phyloP scores from a whole-genome alignment of 2,888 invertebrate species.

The Lamproptera curius region DNA sequence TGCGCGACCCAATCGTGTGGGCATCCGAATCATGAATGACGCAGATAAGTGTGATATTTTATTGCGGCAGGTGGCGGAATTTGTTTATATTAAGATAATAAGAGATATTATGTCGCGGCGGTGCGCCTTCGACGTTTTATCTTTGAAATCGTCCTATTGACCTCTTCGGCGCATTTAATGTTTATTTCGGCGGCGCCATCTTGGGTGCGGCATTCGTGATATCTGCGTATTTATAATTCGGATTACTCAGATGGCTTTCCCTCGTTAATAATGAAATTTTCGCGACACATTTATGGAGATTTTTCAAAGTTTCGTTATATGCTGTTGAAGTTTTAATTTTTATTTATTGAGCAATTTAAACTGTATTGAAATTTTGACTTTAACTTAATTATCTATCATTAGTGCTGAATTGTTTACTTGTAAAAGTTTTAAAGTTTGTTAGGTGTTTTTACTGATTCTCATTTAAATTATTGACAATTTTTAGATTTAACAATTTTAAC shows the following conservation, averaged over 20 bases:
- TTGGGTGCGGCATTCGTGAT: slow-evolving; percentile 1
- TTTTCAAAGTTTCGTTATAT: too few relatives aligned
- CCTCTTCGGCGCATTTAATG: slow-evolving; percentile 11
- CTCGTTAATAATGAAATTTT: not conserved
- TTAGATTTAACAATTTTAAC: too few relatives aligned
- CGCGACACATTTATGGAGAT: not conserved
- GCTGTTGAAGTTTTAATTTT: too few relatives aligned
- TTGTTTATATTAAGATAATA: slow-evolving; percentile 27
- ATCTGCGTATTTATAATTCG: slow-evolving; percentile 7
- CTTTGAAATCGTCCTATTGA: slow-evolving; percentile 12
- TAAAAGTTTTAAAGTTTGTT: too few relatives aligned
- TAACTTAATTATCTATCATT: too few relatives aligned
- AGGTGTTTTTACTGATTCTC: too few relatives aligned
- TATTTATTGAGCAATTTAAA: too few relatives aligned
- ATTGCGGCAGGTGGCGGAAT: slow-evolving; percentile 40
- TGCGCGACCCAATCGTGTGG: slow-evolving; percentile 15
- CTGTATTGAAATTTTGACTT: too few relatives aligned
- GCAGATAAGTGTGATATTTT: slow-evolving; percentile 34
- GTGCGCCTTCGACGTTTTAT: slow-evolving; percentile 4
- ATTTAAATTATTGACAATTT: too few relatives aligned
- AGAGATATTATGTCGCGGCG: slow-evolving; percentile 16
- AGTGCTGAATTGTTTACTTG: too few relatives aligned
- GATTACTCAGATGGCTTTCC: slow-evolving; percentile 11
- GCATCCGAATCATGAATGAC: slow-evolving; percentile 28
- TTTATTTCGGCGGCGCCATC: slow-evolving; percentile 4